Conservation (phyloP, 2,113 vertebrate species). For the Ia io region DNA sequence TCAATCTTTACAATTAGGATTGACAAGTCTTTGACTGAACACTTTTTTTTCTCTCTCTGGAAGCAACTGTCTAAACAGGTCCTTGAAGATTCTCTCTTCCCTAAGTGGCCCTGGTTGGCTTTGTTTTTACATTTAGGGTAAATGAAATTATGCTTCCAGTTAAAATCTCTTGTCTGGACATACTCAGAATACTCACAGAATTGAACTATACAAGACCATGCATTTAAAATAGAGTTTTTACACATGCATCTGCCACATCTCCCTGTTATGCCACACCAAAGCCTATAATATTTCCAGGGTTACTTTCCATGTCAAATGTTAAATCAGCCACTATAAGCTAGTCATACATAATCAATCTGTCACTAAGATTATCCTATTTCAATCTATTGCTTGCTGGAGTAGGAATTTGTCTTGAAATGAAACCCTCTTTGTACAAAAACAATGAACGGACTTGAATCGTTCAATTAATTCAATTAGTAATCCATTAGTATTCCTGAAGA, state of each 20-base stretch:
- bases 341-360: background rate
- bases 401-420: background rate
- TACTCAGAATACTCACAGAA: background rate
- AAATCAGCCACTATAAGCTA: background rate
- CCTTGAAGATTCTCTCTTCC: background rate
- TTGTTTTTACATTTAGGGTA: slow-evolving; percentile 15
- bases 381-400: background rate
- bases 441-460: background rate
- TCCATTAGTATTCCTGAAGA: background rate
- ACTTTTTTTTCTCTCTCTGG: background rate
- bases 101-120: background rate
- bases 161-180: background rate
- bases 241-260: background rate
- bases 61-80: slow-evolving; percentile 40
- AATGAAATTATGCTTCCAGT: background rate
- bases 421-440: background rate
- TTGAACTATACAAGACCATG: background rate
- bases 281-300: background rate
- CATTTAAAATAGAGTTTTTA: background rate
- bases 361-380: background rate
- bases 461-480: background rate
- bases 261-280: background rate
- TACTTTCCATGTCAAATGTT: background rate
- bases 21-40: slow-evolving; percentile 54
- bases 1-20: slow-evolving; percentile 64